Evolutionary conservation across 2,113 vertebrate species (phyloP).

Genomic region (Crotalus helleri): DNA sequence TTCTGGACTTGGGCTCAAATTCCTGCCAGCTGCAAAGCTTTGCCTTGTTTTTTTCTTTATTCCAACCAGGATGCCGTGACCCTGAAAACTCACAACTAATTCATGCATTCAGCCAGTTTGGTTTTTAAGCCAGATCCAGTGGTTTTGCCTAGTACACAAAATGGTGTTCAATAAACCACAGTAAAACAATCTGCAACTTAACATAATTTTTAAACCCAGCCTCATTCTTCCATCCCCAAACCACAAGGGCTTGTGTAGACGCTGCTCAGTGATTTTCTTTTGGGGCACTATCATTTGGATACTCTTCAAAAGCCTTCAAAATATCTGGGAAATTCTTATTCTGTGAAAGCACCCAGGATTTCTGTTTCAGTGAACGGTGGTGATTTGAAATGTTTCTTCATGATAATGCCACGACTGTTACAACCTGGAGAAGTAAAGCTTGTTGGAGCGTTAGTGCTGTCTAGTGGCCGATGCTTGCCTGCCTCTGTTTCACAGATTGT

Average conservation of each 20-base stretch:
- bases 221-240: background rate
- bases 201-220: background rate
- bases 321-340: background rate
- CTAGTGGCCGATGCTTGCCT: conserved; percentile 47
- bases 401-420: background rate
- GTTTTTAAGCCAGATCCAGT: background rate
- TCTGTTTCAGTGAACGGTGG: background rate
- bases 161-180: background rate
- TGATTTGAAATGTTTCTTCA: background rate
- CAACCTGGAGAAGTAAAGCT: background rate
- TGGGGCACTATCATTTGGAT: background rate
- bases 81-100: background rate
- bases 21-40: background rate
- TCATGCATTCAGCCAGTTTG: background rate
- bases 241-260: background rate
- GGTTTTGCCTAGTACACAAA: background rate
- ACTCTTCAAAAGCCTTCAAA: background rate
- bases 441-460: conserved; percentile 56
- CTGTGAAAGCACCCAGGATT: background rate
- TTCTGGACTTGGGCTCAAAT: background rate
- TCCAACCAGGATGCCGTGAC: background rate
- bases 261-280: background rate
- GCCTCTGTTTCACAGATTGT: conserved; percentile 27
- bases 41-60: background rate
- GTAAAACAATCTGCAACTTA: background rate